Evolutionary conservation across 2,113 vertebrate species (phyloP), one percentile per base, ranked within the genome.

Genomic region (Prochilodus magdalenae): DNA sequence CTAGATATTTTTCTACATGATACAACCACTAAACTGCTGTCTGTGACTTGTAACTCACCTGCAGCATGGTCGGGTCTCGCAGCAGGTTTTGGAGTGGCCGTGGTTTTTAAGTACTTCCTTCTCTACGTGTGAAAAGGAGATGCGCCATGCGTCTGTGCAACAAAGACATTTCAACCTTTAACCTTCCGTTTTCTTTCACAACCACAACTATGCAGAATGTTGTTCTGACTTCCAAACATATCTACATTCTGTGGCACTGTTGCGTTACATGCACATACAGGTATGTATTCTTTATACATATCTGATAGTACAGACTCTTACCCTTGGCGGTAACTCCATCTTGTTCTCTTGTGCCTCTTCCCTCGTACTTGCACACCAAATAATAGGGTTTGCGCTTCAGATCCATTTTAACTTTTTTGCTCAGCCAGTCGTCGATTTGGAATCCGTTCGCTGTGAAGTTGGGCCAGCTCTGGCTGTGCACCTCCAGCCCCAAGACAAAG

Each of bases 331-430:
- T 30, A 62, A 93, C 72, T 0, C 91, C 91, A 10, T 90, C 75
- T 0, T 16, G 20, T 77, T 86, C 84, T 29, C 13, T 67, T 0
- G 29, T 87, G 65, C 92, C 94, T 2, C 16, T 89, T 57, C 95
- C 94, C 72, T 94, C 93, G 70, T 93, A 89, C 87, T 97, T 97
- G 27, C 95, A 92, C 53, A 97, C 93, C 53, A 98, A 89, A 49
- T 95, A 96, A 86, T 92, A 88, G 0, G 93, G n/a, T 15, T 0
- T 0, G 0, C 0, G 1, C 89, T 73, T 94, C 15, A 90, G 73
- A 0, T 60, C 0, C 1, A 0, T 11, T 81, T 73, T 96, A 40
- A 87, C 91, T 92, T 95, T 97, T 14, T 0, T 33, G 74, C 96
- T 93, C 10, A 96, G 94, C 97, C 96, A 97, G 0, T 27, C 0